Conservation (phyloP, 1,140 invertebrate species). For the Drosophila eugracilis region DNA sequence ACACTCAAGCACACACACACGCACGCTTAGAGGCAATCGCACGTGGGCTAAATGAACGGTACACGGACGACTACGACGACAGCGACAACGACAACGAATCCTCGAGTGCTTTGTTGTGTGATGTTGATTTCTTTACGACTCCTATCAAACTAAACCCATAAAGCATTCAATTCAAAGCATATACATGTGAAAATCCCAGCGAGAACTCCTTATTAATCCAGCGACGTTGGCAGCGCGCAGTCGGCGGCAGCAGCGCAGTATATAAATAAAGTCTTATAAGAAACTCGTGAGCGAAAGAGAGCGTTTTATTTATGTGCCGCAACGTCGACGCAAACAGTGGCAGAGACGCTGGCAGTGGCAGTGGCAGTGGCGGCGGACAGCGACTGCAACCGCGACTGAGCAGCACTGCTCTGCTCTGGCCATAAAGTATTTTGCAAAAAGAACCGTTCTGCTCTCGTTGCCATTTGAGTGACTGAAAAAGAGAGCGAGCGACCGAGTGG, state of each 20-base stretch:
- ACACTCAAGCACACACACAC: too few species aligned
- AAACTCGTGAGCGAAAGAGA: slow-evolving; percentile 43
- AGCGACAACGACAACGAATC: too few species aligned
- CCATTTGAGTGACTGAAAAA: slow-evolving; percentile 57
- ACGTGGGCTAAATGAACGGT: slow-evolving; percentile 29
- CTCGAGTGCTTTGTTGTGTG: slow-evolving; percentile 80
- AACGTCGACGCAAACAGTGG: slow-evolving; percentile 4
- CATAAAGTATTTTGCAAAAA: slow-evolving; percentile 80
- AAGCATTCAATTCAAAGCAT: slow-evolving; percentile 85
- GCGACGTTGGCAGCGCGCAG: slow-evolving; percentile 41
- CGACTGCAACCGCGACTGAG: slow-evolving; percentile 9
- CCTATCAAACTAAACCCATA: slow-evolving; percentile 85
- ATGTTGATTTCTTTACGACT: slow-evolving; percentile 85
- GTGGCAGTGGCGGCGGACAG: too few species aligned
- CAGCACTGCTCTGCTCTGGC: slow-evolving; percentile 39
- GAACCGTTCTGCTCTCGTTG: slow-evolving; percentile 66
- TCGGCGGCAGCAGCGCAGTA: slow-evolving; percentile 29
- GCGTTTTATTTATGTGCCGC: slow-evolving; percentile 44
- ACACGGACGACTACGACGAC: too few species aligned
- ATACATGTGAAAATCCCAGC: slow-evolving; percentile 85
- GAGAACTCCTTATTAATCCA: slow-evolving; percentile 84
- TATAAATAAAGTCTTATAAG: slow-evolving; percentile 51
- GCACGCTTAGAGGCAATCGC: too few species aligned
- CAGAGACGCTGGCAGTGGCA: too few species aligned
- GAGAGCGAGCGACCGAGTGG: slow-evolving; percentile 35